These are phyloP conservation scores for Oegoconia quadripuncta DNA, from an alignment of 2,888 invertebrate species.

Conservation along the genomic window DNA sequence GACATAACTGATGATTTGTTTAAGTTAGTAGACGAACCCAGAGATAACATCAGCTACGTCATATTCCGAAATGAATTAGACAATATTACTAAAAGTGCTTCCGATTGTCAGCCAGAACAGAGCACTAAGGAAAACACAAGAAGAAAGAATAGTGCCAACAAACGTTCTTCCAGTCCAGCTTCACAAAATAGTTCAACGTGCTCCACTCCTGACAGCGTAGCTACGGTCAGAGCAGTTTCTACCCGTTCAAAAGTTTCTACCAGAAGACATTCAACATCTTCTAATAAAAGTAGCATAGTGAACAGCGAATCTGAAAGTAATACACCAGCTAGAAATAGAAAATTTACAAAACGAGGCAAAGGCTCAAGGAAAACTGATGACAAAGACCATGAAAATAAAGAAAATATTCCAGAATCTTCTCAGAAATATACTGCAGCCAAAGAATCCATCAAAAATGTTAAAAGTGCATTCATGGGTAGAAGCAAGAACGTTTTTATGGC, in stretches of 20 bases:
- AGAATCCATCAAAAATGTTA: slow-evolving; percentile 26
- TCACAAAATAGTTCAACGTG: slow-evolving; percentile 57
- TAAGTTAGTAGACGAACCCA: slow-evolving; percentile 33
- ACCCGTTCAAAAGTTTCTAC: slow-evolving; percentile 28
- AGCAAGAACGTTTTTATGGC: slow-evolving; percentile 43
- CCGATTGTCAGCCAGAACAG: slow-evolving; percentile 23
- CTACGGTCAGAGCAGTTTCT: slow-evolving; percentile 47
- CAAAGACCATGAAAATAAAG: slow-evolving; percentile 43
- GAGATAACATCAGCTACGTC: slow-evolving; percentile 35
- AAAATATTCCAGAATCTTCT: slow-evolving; percentile 52
- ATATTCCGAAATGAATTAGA: slow-evolving; percentile 43
- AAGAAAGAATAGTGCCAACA: slow-evolving; percentile 24
- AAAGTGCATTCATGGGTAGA: slow-evolving; percentile 30
- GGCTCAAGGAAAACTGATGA: slow-evolving; percentile 29
- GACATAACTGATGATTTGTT: slow-evolving; percentile 40
- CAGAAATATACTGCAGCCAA: slow-evolving; percentile 26
- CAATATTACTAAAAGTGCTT: slow-evolving; percentile 2
- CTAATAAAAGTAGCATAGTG: slow-evolving; percentile 34
- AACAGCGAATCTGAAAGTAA: slow-evolving; percentile 41
- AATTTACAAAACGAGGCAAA: slow-evolving; percentile 37
- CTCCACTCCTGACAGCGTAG: slow-evolving; percentile 57
- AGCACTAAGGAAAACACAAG: slow-evolving; percentile 23
- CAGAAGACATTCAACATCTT: slow-evolving; percentile 36
- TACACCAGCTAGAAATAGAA: slow-evolving; percentile 36
- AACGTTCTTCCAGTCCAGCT: slow-evolving; percentile 31